Conservation (phyloP, 2,888 invertebrate genomes). For the Trilocha varians region DNA sequence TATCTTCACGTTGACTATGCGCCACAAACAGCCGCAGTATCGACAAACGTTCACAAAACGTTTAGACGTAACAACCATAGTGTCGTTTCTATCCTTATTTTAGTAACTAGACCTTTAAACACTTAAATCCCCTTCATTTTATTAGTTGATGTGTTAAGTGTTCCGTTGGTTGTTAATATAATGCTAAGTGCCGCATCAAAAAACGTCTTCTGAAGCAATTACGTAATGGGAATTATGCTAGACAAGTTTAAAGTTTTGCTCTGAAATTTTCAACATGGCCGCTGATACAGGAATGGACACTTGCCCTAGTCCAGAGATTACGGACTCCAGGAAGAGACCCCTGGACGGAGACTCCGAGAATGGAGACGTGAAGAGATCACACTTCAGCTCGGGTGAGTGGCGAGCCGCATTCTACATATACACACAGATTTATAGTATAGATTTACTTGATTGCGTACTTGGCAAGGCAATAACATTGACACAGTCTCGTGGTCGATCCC, state of each 20-base stretch:
- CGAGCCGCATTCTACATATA: constrained; percentile 26
- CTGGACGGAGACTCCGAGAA: constrained; percentile 90
- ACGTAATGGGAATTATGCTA: constrained; percentile 74
- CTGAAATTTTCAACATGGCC: constrained; percentile 84
- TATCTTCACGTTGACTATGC: constrained; percentile 55
- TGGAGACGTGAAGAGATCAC: constrained; percentile 91
- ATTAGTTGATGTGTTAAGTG: constrained; percentile 68
- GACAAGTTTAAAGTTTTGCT: constrained; percentile 71
- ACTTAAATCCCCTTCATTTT: constrained; percentile 51
- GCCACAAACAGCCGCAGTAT: constrained; percentile 65
- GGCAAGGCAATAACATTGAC: constrained; percentile 65
- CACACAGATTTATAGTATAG: constrained; percentile 19
- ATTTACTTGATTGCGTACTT: constrained; percentile 55
- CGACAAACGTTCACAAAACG: constrained; percentile 70
- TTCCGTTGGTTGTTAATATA: constrained; percentile 52
- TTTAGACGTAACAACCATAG: constrained; percentile 65
- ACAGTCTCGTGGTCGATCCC: constrained; percentile 44
- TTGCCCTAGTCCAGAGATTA: constrained; percentile 93
- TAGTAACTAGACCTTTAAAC: constrained; percentile 56
- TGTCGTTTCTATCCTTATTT: constrained; percentile 66
- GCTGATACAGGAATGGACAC: constrained; percentile 95
- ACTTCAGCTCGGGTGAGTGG: constrained; percentile 89
- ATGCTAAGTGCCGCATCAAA: constrained; percentile 61
- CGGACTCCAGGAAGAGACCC: constrained; percentile 92
- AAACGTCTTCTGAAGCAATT: constrained; percentile 64